Evolutionary conservation across 2,888 invertebrate species (phyloP).

Genomic region (Eupeodes latifasciatus): DNA sequence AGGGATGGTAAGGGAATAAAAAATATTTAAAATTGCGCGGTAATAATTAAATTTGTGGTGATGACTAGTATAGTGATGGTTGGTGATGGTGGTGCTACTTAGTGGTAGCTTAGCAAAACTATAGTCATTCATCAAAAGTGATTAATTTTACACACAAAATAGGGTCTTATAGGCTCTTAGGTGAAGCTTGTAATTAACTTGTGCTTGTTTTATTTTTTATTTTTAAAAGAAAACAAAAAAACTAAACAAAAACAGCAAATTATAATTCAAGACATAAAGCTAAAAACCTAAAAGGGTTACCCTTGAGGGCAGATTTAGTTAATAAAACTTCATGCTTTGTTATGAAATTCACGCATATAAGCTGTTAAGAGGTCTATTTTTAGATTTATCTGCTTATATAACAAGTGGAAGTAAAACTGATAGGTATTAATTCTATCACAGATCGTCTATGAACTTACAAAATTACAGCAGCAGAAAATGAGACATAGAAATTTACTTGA

Average conservation of each 20-base stretch:
- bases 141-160: slow-evolving; percentile 59
- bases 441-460: no score
- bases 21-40: neutral
- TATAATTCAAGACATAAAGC: slow-evolving; percentile 10
- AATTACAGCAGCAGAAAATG: no score
- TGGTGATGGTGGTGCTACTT: neutral
- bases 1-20: slow-evolving; percentile 8
- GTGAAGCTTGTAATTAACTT: slow-evolving; percentile 62
- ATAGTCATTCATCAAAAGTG: slow-evolving; percentile 64
- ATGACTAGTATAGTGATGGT: neutral
- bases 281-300: slow-evolving; percentile 19
- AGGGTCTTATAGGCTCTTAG: slow-evolving; percentile 41
- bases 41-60: slow-evolving; percentile 7
- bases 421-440: no score
- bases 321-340: slow-evolving; percentile 36
- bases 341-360: slow-evolving; percentile 39
- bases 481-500: no score
- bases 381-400: neutral
- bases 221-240: slow-evolving; percentile 17
- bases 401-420: no score
- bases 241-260: slow-evolving; percentile 33
- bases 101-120: neutral
- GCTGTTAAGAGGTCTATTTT: slow-evolving; percentile 16
- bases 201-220: neutral
- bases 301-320: slow-evolving; percentile 52